phyloP scores from a whole-genome alignment of 2,797 vertebrate genomes.

The Myotis findleyi region DNA sequence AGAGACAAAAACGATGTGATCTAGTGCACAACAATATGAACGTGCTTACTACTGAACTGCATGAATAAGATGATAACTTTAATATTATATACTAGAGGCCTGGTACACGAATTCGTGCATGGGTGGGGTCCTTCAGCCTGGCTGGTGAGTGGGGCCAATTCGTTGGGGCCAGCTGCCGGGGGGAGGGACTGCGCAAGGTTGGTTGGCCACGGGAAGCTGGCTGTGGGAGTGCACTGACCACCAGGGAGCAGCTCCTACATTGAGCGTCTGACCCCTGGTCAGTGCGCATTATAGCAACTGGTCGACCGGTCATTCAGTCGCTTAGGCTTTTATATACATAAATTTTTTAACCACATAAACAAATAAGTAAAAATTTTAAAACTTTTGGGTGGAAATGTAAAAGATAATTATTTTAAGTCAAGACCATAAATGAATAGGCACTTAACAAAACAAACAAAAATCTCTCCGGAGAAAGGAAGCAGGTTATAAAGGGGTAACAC shows the following conservation, averaged over 20 bases:
- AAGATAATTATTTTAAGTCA: constrained; percentile 20
- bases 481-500: not conserved
- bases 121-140: too few relatives aligned
- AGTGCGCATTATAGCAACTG: too few relatives aligned
- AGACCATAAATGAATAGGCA: constrained; percentile 18
- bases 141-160: too few relatives aligned
- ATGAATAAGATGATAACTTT: not conserved
- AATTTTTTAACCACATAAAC: not conserved
- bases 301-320: too few relatives aligned
- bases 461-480: not conserved
- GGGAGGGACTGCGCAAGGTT: too few relatives aligned
- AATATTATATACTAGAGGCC: not conserved
- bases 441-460: constrained; percentile 4
- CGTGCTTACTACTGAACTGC: not conserved
- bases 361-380: not conserved
- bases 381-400: not conserved
- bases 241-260: too few relatives aligned
- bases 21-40: not conserved
- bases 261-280: too few relatives aligned
- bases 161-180: too few relatives aligned
- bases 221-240: too few relatives aligned
- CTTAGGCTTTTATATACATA: too few relatives aligned
- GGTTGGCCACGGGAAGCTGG: too few relatives aligned
- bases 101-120: too few relatives aligned
- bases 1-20: not conserved